Evolutionary conservation across 1,140 invertebrate species (phyloP).

Genomic region (Solenopsis invicta): DNA sequence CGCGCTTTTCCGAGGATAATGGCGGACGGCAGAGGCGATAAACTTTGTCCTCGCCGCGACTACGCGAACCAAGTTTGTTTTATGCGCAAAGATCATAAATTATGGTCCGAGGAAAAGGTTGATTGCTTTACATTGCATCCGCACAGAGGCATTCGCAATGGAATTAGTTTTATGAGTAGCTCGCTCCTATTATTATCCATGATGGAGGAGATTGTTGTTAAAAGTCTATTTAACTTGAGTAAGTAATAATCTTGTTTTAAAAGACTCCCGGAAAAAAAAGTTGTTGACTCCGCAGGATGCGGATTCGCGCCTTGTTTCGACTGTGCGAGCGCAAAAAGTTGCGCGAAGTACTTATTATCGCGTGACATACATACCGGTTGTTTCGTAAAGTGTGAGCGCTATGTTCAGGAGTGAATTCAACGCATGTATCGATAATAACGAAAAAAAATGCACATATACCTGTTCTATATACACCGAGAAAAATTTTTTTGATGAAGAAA

Average conservation of each 20-base stretch:
- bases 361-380: not conserved
- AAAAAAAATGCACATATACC: not conserved
- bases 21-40: conserved; percentile 38
- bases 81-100: conserved; percentile 51
- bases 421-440: too few relatives aligned
- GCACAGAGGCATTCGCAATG: conserved; percentile 46
- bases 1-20: conserved; percentile 29
- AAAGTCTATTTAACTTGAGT: conserved; percentile 60
- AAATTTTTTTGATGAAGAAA: too few relatives aligned
- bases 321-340: conserved; percentile 6
- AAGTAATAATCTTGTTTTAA: conserved; percentile 59
- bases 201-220: conserved; percentile 49
- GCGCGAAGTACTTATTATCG: not conserved
- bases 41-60: conserved; percentile 34
- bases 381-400: not conserved
- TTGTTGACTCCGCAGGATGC: not conserved
- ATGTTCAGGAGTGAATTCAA: conserved; percentile 8
- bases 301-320: conserved; percentile 29
- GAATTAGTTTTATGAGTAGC: conserved; percentile 59
- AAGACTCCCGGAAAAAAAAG: conserved; percentile 18
- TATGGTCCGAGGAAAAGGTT: conserved; percentile 51
- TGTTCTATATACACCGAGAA: too few relatives aligned
- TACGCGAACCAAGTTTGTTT: conserved; percentile 39
- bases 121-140: conserved; percentile 60
- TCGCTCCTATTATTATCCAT: conserved; percentile 46